Conservation (phyloP, 2,888 invertebrate genomes). For the Thereva unica region DNA sequence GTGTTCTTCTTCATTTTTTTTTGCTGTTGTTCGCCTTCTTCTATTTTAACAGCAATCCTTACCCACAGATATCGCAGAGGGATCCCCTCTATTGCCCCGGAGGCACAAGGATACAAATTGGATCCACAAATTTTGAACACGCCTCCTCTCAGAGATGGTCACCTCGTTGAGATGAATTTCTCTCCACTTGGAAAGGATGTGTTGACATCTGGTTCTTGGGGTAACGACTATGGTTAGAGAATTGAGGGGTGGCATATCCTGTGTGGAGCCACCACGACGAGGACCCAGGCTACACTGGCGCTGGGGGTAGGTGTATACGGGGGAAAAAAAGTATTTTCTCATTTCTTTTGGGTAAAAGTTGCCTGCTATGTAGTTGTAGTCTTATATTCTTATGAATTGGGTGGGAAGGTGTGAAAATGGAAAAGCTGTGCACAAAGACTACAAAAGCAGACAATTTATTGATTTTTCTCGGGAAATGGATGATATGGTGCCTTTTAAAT, state of each 20-base stretch:
- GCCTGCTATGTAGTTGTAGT: slow-evolving; percentile 23
- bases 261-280: no score
- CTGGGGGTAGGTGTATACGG: no score
- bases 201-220: slow-evolving; percentile 40
- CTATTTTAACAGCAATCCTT: no score
- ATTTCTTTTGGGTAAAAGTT: no score
- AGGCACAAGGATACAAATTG: no score
- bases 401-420: slow-evolving; percentile 41
- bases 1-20: no score
- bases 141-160: slow-evolving; percentile 21
- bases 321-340: no score
- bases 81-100: no score
- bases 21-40: no score
- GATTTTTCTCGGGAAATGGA: slow-evolving; percentile 21
- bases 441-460: slow-evolving; percentile 32
- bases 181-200: slow-evolving; percentile 27
- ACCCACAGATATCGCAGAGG: no score
- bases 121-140: slow-evolving; percentile 21
- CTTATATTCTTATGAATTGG: slow-evolving; percentile 28
- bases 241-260: neutral
- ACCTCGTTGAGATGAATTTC: slow-evolving; percentile 15
- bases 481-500: neutral
- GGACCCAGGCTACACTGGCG: no score
- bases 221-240: slow-evolving; percentile 7
- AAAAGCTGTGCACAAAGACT: slow-evolving; percentile 38